Evolutionary conservation across 2,113 vertebrate species (phyloP).

Genomic region (Pachypanchax playfairii): DNA sequence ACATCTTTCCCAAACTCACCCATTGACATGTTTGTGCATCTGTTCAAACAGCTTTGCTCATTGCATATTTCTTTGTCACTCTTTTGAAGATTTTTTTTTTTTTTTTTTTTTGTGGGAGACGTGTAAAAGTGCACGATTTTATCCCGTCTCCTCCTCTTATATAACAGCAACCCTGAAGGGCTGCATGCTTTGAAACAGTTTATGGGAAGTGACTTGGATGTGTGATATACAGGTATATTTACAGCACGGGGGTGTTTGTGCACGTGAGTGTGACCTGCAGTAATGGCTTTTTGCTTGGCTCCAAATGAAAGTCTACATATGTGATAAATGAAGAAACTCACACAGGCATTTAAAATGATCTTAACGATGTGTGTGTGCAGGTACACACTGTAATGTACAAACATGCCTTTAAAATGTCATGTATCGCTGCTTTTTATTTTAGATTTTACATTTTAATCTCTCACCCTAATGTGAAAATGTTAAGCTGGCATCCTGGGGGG

Average conservation of each 20-base stretch:
- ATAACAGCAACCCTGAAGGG: slow-evolving; percentile 50
- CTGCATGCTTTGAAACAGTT: slow-evolving; percentile 25
- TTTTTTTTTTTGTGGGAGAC: too few relatives aligned
- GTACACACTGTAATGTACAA: not conserved
- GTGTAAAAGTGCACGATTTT: slow-evolving; percentile 51
- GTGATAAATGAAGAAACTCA: too few relatives aligned
- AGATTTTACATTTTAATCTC: not conserved
- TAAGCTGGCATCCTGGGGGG: slow-evolving; percentile 50
- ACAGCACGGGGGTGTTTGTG: not conserved
- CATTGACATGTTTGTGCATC: slow-evolving; percentile 19
- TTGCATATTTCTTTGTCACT: slow-evolving; percentile 18
- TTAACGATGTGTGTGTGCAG: not conserved
- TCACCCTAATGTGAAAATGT: slow-evolving; percentile 49
- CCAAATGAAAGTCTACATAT: slow-evolving; percentile 16
- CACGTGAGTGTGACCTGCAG: not conserved
- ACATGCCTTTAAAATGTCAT: not conserved
- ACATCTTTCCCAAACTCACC: slow-evolving; percentile 26
- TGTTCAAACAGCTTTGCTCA: slow-evolving; percentile 13
- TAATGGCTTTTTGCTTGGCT: slow-evolving; percentile 15
- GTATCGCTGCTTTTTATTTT: slow-evolving; percentile 27
- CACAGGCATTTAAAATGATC: slow-evolving; percentile 27
- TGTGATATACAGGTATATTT: slow-evolving; percentile 12
- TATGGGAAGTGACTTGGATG: slow-evolving; percentile 20
- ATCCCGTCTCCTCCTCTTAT: slow-evolving; percentile 28
- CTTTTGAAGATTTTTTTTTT: slow-evolving; percentile 38